Evolutionary conservation across 2,113 vertebrate genomes (phyloP).

Genomic region (Alces alces): DNA sequence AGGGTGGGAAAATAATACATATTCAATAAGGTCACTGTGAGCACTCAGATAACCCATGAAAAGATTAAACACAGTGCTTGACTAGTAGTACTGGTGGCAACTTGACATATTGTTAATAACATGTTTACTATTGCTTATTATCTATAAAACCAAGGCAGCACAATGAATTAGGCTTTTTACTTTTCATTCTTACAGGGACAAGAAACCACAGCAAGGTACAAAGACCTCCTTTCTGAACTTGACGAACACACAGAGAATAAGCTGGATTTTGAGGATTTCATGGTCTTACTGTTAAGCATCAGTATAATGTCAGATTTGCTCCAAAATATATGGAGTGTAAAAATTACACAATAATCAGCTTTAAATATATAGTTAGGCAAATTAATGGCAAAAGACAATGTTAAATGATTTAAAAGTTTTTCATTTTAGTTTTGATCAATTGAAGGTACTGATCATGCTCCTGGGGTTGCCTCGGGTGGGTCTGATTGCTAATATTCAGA

Average conservation of each 20-base stretch:
- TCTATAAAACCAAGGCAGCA: not conserved
- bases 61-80: not conserved
- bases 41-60: not conserved
- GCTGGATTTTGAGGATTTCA: slow-evolving; percentile 84
- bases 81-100: not conserved
- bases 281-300: slow-evolving; percentile 82
- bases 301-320: slow-evolving; percentile 81
- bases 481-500: not conserved
- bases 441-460: not conserved
- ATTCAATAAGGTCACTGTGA: not conserved
- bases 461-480: not conserved
- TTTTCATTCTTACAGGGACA: slow-evolving; percentile 76
- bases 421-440: not conserved
- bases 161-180: not conserved
- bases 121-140: not conserved
- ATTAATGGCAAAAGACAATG: not conserved
- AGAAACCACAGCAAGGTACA: slow-evolving; percentile 82
- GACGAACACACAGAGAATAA: slow-evolving; percentile 77
- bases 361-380: not conserved
- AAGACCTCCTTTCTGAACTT: slow-evolving; percentile 80
- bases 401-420: not conserved
- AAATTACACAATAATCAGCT: slow-evolving; percentile 66
- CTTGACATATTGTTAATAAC: not conserved
- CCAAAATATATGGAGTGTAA: slow-evolving; percentile 70
- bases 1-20: not conserved